A percentile compares a stretch with the other conserved stretches of the same genome.
These are phyloP conservation scores for Acanthaster planci DNA, from an alignment of 35 echinoderm and acorn worm species.

Conservation along the genomic window DNA sequence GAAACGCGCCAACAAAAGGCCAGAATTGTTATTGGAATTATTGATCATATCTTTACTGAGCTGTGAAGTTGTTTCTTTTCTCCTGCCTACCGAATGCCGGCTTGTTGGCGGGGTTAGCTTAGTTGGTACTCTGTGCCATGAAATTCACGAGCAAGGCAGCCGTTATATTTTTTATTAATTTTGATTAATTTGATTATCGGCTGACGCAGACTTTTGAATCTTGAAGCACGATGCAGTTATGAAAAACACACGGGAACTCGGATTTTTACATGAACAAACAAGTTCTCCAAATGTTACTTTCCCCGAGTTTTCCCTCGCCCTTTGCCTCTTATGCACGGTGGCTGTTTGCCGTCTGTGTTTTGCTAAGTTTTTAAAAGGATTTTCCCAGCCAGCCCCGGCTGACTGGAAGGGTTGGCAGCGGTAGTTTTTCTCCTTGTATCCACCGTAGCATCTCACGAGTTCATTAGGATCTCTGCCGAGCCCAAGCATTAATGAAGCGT, in stretches of 20 bases:
- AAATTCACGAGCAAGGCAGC: too few species aligned
- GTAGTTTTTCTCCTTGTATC: neutral
- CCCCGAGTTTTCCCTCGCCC: neutral
- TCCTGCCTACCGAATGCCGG: neutral
- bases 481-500: constrained; percentile 17
- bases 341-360: constrained; percentile 16
- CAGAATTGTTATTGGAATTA: constrained; percentile 26
- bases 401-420: neutral
- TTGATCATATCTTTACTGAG: constrained; percentile 26
- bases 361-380: constrained; percentile 28
- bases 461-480: constrained; percentile 15
- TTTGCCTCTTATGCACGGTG: neutral
- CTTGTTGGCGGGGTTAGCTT: neutral
- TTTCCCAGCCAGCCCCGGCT: constrained; percentile 8
- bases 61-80: constrained; percentile 8
- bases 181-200: too few species aligned
- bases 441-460: constrained; percentile 6
- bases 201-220: too few species aligned
- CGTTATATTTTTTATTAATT: too few species aligned
- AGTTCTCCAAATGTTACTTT: neutral
- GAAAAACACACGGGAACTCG: too few species aligned
- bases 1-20: neutral
- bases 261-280: neutral
- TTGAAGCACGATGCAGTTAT: too few species aligned
- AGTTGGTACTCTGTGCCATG: neutral